Evolutionary conservation across 2,113 vertebrate genomes (phyloP), one percentile per base, ranked within the genome.

Genomic region (Clarias batrachus): DNA sequence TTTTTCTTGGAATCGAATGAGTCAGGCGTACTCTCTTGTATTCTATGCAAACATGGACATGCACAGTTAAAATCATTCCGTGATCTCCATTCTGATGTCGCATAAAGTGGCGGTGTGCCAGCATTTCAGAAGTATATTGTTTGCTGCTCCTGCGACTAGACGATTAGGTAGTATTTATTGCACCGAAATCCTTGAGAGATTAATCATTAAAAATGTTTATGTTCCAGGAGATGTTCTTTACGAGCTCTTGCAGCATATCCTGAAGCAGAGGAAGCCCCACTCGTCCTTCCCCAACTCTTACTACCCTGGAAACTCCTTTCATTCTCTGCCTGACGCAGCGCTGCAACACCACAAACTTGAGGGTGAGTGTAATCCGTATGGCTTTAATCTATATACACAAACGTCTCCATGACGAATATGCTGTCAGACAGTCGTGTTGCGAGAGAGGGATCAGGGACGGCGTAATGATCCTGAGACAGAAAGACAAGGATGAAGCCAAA

Each of bases 201-300:
- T 21, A 12, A 52, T 52, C 8, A n/a, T 23, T 54, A 30, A 8
- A 2, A 33, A 33, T 33, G 30, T 65, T 41, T 76, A 9, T 56
- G 89, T 33, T 79, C 25, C 94, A 99, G 98, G 98, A 84, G 98
- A 99, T 66, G 98, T 99, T 90, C 95, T 99, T 74, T 99, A 98
- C 78, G 98, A 99, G 94, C 96, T 99, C 90, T 96, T 99, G 90
- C 98, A 99, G 95, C 97, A 99, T 92, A 98, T 97, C 90, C 93
- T 99, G 94, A 99, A 98, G 95, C 97, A 98, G 93, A 96, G 97
- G 91, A 99, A 99, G 93, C 92, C 97, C 57, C 96, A 93, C 16
- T 82, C 88, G 11, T 94, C 97, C 87, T 97, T 96, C 90, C 95
- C 97, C n/a, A 96, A 97, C 0, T 94, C 95, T 71, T 98, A 97